Conservation (phyloP, 2,888 invertebrate species). For the Oscheius sp. region DNA sequence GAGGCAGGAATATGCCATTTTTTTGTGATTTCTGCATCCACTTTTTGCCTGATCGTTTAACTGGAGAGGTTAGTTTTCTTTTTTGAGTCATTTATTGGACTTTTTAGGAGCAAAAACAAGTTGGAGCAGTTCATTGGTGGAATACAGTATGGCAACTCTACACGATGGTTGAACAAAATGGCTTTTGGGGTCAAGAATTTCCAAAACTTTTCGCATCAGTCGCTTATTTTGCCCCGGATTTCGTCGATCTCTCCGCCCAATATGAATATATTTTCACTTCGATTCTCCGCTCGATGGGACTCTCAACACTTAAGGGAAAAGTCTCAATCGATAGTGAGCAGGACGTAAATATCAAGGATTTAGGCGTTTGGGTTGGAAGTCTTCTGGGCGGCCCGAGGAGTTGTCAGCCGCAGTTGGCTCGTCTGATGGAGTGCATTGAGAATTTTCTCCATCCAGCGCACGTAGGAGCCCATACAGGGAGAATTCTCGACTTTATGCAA, state of each 20-base stretch:
- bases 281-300: constrained; percentile 40
- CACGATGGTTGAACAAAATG: constrained; percentile 39
- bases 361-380: constrained; percentile 22
- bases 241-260: constrained; percentile 32
- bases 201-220: constrained; percentile 29
- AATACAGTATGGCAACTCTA: constrained; percentile 43
- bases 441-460: constrained; percentile 42
- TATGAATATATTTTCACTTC: constrained; percentile 46
- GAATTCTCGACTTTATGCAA: constrained; percentile 30
- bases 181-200: constrained; percentile 33
- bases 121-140: constrained; percentile 37
- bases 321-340: no score
- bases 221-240: constrained; percentile 27
- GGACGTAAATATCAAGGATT: no score
- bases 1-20: background rate
- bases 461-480: constrained; percentile 33
- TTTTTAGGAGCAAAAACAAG: constrained; percentile 33
- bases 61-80: constrained; percentile 30
- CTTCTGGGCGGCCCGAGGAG: constrained; percentile 30
- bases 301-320: constrained; percentile 41
- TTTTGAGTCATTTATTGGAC: no score
- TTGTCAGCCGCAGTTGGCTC: constrained; percentile 37
- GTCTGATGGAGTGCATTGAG: constrained; percentile 42
- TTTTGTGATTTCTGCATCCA: constrained; percentile 15
- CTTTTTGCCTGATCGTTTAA: constrained; percentile 21